Percentiles rank a stretch among this genome's conserved stretches.
phyloP scores from a whole-genome alignment of 1,140 invertebrate species.

The Protaetia brevitarsis region DNA sequence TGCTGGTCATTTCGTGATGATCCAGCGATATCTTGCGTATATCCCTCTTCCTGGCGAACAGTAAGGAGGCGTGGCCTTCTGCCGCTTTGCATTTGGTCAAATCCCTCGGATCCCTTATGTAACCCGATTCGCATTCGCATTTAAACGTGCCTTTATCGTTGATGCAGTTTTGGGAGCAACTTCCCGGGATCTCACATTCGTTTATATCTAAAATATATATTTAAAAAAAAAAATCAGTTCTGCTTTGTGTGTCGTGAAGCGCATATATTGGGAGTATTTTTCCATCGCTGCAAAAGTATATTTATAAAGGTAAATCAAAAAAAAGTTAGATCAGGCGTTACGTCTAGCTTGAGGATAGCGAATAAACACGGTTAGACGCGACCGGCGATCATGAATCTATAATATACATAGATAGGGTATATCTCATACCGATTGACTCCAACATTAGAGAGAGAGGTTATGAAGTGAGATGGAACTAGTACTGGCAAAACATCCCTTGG shows the following conservation, averaged over 20 bases:
- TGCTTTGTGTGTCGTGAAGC: neutral
- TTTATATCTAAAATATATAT: conserved; percentile 72
- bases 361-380: too few relatives aligned
- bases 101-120: conserved; percentile 79
- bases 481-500: too few relatives aligned
- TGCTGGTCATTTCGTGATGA: conserved; percentile 85
- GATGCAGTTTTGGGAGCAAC: conserved; percentile 88
- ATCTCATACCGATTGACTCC: too few relatives aligned
- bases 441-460: too few relatives aligned
- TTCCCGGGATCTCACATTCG: conserved; percentile 84
- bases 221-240: conserved; percentile 11
- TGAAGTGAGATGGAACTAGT: too few relatives aligned
- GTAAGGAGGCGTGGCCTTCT: conserved; percentile 78
- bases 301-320: too few relatives aligned
- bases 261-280: too few relatives aligned
- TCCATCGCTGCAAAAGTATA: too few relatives aligned
- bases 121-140: conserved; percentile 86
- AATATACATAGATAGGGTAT: too few relatives aligned
- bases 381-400: too few relatives aligned
- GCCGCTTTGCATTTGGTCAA: conserved; percentile 82
- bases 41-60: conserved; percentile 81
- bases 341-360: too few relatives aligned
- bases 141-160: conserved; percentile 91
- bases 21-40: conserved; percentile 88
- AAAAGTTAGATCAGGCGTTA: too few relatives aligned